Evolutionary conservation across 2,888 invertebrate species (phyloP), one percentile per base, ranked within the genome.

Genomic region (Conistra vaccinii): DNA sequence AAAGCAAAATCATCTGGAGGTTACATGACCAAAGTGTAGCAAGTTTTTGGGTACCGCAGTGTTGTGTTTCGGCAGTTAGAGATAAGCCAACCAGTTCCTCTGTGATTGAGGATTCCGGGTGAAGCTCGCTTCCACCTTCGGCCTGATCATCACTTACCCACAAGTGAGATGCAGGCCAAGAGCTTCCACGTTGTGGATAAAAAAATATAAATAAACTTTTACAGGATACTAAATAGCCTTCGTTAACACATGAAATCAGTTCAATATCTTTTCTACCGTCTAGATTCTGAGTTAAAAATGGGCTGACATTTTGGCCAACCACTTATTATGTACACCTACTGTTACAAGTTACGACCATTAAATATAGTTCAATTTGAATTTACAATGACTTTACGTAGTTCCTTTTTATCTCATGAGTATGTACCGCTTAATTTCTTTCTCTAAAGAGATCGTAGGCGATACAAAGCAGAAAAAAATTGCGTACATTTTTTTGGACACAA

Each of bases 401-500:
- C 10, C 14, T 51, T 62, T 48, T 39, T 57, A 55, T 32, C 14
- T 63, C 6, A 39, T 7, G n/a, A 48, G 42, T 69, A 48, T 62
- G 14, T 42, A 63, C 26, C 39, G 5, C 3, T 26, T 45, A 76
- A 48, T 69, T 73, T 77, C 32, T 58, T 76, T 53, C n/a, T 57
- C 26, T 60, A 32, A 29, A 81, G 26, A 71, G 12, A 68, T 32
- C 12, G 58, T 58, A 67, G 57, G 73, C 61, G 60, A 48, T 53
- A 69, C n/a, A 78, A 68, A 51, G 12, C 20, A 61, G 57, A 73
- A 73, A 62, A 79, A 80, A 66, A 83, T 61, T 71, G 39, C 67
- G 45, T 69, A 76, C 29, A 58, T 76, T 78, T 74, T 80, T 82
- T 78, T 76, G 32, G 63, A 76, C 75, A 82, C 73, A 67, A 76